These are phyloP conservation scores for Brienomyrus brachyistius DNA, from an alignment of 2,113 vertebrate genomes.

Conservation along the genomic window DNA sequence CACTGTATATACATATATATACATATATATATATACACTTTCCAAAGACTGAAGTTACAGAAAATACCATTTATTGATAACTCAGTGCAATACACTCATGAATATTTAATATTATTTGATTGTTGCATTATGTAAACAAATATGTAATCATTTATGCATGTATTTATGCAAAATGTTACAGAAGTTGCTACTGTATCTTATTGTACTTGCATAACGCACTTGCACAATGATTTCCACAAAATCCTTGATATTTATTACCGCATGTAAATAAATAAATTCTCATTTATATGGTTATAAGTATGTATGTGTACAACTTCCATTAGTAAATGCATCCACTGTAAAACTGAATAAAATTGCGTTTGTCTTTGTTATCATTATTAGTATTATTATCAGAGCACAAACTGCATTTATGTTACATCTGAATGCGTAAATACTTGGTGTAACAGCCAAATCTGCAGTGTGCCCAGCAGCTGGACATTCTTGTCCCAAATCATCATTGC, in stretches of 20 bases:
- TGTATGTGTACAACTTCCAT: not conserved
- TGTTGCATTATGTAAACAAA: not conserved
- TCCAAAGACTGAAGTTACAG: not conserved
- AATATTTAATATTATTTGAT: not conserved
- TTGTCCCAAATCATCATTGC: conserved; percentile 73
- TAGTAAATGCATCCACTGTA: not conserved
- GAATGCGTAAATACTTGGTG: conserved; percentile 33
- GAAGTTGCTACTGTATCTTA: not conserved
- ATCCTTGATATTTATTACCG: not conserved
- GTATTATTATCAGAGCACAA: not conserved
- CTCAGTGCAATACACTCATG: not conserved
- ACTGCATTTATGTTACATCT: not conserved
- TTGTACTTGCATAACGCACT: not conserved
- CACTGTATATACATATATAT: not conserved
- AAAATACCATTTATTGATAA: not conserved
- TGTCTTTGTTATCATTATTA: not conserved
- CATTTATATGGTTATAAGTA: not conserved
- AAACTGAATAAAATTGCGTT: not conserved
- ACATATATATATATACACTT: not conserved
- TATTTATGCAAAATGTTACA: not conserved
- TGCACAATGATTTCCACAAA: not conserved
- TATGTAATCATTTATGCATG: not conserved
- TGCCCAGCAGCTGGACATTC: conserved; percentile 56
- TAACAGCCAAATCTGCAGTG: conserved; percentile 42
- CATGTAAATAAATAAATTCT: not conserved